Evolutionary conservation across 2,797 vertebrate genomes (phyloP), one percentile per base, ranked within the genome.

Genomic region (Mus spretus): DNA sequence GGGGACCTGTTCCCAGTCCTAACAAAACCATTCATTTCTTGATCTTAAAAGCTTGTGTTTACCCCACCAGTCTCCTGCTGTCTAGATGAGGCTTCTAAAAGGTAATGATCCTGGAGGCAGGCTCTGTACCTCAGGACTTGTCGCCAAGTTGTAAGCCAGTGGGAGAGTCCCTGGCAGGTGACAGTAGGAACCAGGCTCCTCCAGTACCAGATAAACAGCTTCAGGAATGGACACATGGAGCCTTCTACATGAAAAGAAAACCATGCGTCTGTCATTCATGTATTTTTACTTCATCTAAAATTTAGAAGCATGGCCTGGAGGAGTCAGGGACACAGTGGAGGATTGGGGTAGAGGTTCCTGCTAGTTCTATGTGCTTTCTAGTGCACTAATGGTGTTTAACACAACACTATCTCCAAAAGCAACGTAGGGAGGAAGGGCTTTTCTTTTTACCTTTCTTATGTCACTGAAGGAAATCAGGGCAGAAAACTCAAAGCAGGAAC

Each of bases 211-310:
- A n/a, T 15, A 78, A 40, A 34, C 19, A 34, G 28, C 20, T 6
- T 12, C 2, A 31, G 65, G 26, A n/a, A 53, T 13, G 12, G 20
- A 86, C 31, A 67, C 28, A 19, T 7, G 11, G 74, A 78, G 26
- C 8, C 24, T 40, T 44, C 55, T 8, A 31, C 14, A 6, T 14
- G 6, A 37, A 55, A 7, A 28, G 19, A 72, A 87, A 44, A 8
- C 4, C 10, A 34, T 14, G 4, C 28, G 5, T 3, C 40, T 17
- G 59, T 6, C 34, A 6, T 17, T 70, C 9, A 2, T 22, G 3
- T 24, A n/a, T 6, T 26, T 75, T 20, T 22, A 13, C 47, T 53
- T 59, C 63, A 50, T 40, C 20, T n/a, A 19, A 34, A 86, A 26
- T 55, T 31, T 10, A 59, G 24, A 77, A 34, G 20, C 9, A 53